Base-by-base conservation (phyloP, 2,888 invertebrate genomes). In the Thera obeliscata region DNA sequence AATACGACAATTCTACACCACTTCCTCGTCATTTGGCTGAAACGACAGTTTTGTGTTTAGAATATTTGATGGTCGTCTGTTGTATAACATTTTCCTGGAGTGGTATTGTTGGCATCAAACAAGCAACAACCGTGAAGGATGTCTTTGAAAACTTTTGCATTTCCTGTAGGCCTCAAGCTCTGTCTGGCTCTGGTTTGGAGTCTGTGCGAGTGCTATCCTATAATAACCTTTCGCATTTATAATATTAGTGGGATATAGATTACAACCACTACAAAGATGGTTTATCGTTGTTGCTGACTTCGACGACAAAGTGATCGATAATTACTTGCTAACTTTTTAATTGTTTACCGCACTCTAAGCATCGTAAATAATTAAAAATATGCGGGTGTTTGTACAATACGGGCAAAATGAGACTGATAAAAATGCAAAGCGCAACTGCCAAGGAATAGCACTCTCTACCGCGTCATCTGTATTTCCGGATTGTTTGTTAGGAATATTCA, bases 21-120 rank as follows among this genome's bases (percentile, higher is more conserved):
- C 68, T 70, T 74, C 74, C 74, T 67, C 48, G 55, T 65, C 49
- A 61, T 68, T 71, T 59, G 61, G 59, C 56, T 54, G 58, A 66
- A 70, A 69, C 64, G 67, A 61, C 55, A 55, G 58, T 55, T 61
- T 55, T 63, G 56, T 49, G 69, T 52, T 66, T 50, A 60, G 66
- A 68, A 71, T 69, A 50, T 41, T 57, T 61, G 36, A 67, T 65
- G 11, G n/a, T 56, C n/a, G 55, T 67, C 62, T 67, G n/a, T 56
- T 4, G 55, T 67, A 60, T 67, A 52, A 58, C 8, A 50, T 63
- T 60, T 63, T 60, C 69, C 72, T 70, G 67, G 62, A 36, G 11
- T 8, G n/a, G 36, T n/a, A 35, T n/a, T 41, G 49, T 22, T 58
- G 59, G 46, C 38, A 38, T 6, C 6, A 38, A 46, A 38, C 38